Base-by-base conservation (phyloP, 2,113 vertebrate species). In the Odontesthes bonariensis region DNA sequence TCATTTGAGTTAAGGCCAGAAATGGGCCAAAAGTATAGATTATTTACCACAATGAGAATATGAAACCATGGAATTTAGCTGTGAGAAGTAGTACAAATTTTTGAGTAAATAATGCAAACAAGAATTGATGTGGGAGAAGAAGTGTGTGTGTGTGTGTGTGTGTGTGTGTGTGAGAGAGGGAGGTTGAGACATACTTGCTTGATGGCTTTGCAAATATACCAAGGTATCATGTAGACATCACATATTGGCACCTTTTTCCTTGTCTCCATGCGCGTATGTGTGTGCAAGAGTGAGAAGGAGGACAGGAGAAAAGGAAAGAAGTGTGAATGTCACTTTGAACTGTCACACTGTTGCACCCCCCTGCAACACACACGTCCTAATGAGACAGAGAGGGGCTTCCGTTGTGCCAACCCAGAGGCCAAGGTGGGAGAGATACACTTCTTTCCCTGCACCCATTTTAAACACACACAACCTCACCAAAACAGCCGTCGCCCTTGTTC, bases 301-400 rank as follows among this genome's bases (percentile, higher is more conserved):
- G 84, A 85, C 78, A 71, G 83, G 73, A 81, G 81, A 83, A 87
- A 88, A 77, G 91, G 87, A 94, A 83, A 91, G 77, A 91, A 94
- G 94, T 90, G 88, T 92, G 92, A 94, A 90, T 93, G 94, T 94
- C 94, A 92, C 94, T 95, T 95, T 96, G 94, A 95, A 95, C 93
- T 95, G 95, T 90, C 93, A 91, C 88, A 91, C 90, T 87, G 77
- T 83, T 85, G 89, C 92, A 68, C 81, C 75, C 78, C 35, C 72
- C 70, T 65, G 31, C 31, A 58, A 49, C 56, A 40, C 59, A 71
- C 66, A 86, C 77, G 75, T 90, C 93, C 93, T 95, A 96, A 95
- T 95, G 94, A 96, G 92, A 94, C 79, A 79, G 94, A 93, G 78
- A 79, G 91, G 92, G 92, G 94, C 93, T 95, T 94, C 92, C 93